Evolutionary conservation across 2,888 invertebrate species (phyloP).

Genomic region (Scaeva pyrastri): DNA sequence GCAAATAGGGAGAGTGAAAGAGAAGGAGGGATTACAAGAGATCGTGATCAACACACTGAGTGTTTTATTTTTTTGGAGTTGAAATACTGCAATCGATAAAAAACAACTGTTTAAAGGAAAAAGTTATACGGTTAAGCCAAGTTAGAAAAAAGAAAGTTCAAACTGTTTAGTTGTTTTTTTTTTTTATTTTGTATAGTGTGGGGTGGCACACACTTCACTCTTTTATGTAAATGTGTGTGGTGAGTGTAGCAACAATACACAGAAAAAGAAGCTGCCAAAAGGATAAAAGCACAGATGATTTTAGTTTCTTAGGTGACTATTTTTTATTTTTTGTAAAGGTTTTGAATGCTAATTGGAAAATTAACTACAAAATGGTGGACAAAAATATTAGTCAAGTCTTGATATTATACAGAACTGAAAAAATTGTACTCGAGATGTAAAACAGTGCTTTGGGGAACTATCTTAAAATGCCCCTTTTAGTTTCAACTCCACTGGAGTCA

Average conservation of each 20-base stretch:
- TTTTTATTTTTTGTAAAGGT: not conserved
- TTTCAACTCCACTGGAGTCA: not conserved
- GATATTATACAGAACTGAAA: not conserved
- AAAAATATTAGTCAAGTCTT: not conserved
- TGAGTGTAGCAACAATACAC: not conserved
- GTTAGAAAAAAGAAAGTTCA: not conserved
- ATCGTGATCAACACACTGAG: not conserved
- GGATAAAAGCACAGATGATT: not conserved
- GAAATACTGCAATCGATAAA: constrained; percentile 32
- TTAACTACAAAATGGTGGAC: not conserved
- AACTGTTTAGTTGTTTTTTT: not conserved
- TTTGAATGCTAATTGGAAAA: too few relatives aligned
- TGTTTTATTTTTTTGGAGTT: not conserved
- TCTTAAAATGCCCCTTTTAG: not conserved
- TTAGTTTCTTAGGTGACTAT: not conserved
- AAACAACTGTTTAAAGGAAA: constrained; percentile 13
- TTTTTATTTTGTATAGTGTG: too few relatives aligned
- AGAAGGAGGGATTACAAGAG: not conserved
- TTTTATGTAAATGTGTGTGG: not conserved
- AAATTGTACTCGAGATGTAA: not conserved
- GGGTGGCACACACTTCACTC: not conserved
- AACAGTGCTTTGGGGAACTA: not conserved
- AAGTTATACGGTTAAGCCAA: not conserved
- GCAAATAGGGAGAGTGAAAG: constrained; percentile 35
- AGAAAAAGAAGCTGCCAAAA: not conserved